Base-by-base conservation (phyloP, 2,888 invertebrate genomes). In the Athalia rosae region DNA sequence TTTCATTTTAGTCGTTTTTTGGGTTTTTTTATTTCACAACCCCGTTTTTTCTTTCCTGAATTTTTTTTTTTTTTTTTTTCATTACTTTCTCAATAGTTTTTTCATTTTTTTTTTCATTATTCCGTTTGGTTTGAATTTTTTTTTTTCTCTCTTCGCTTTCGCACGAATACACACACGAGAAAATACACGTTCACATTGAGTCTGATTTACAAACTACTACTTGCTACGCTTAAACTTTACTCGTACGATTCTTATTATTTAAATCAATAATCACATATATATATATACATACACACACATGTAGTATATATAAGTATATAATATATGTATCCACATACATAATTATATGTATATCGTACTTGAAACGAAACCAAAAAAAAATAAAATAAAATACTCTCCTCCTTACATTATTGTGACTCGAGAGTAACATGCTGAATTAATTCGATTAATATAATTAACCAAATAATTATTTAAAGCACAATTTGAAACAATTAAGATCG, bases 101-200 rank as follows among this genome's bases (percentile, higher is more conserved):
- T 28, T 28, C n/a, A n/a, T n/a, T n/a, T n/a, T n/a, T n/a, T n/a
- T n/a, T n/a, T n/a, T 28, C 28, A n/a, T n/a, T n/a, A n/a, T n/a
- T n/a, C n/a, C n/a, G n/a, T n/a, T n/a, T n/a, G n/a, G n/a, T n/a
- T n/a, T n/a, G n/a, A n/a, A 47, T 15, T 53, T 15, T 15, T 13
- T 59, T 4, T 59, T 59, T n/a, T 11, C 13, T 15, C n/a, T 59
- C n/a, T 59, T n/a, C 4, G n/a, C 28, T 73, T 58, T 47, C 61
- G 81, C 86, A 89, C 85, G 86, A 87, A 88, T 88, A 89, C 88
- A 88, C 88, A 89, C 89, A 88, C 88, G 88, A 89, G 28, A 28
- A 28, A 28, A 28, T 1, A 28, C 89, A 88, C n/a, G n/a, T 89
- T 88, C 89, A 89, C 88, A 87, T 84, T 28, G 84, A 87, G 84